A percentile compares a stretch with the other conserved stretches of the same genome.
Conservation (phyloP, 2,113 vertebrate species). For the Pardalotus punctatus region DNA sequence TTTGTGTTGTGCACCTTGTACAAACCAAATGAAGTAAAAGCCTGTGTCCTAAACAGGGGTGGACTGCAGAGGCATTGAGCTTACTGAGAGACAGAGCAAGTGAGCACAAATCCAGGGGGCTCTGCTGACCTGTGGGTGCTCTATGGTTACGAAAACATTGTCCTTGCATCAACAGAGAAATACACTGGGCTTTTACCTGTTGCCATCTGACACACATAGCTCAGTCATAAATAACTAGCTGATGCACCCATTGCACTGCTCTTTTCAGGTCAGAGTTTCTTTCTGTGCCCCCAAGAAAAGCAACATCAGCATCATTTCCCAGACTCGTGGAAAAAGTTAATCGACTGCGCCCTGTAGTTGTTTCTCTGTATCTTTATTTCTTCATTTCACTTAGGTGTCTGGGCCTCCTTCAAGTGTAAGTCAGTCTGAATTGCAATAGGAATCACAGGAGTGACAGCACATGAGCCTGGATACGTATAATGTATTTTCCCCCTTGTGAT, state of each 20-base stretch:
- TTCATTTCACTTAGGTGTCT: not conserved
- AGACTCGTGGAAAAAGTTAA: not conserved
- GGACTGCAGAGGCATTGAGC: not conserved
- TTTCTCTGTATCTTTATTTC: not conserved
- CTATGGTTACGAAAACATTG: not conserved
- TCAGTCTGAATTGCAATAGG: not conserved
- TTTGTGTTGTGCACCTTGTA: not conserved
- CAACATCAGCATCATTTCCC: not conserved
- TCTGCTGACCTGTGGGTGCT: not conserved
- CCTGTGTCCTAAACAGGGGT: not conserved
- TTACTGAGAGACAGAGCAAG: not conserved
- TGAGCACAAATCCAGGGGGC: not conserved
- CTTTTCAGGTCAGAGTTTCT: not conserved
- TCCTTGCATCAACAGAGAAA: not conserved
- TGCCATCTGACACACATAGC: not conserved
- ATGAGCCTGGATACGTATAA: accelerated
- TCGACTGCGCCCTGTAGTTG: not conserved
- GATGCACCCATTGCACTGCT: not conserved
- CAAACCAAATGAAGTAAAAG: not conserved
- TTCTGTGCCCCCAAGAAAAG: not conserved
- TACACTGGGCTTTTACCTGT: not conserved
- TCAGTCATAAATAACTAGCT: not conserved
- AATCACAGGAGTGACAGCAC: not conserved
- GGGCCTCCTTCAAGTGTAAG: not conserved
- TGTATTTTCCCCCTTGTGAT: not conserved